phyloP scores from a whole-genome alignment of 2,113 vertebrate genomes.

The Diphyllodes magnificus region DNA sequence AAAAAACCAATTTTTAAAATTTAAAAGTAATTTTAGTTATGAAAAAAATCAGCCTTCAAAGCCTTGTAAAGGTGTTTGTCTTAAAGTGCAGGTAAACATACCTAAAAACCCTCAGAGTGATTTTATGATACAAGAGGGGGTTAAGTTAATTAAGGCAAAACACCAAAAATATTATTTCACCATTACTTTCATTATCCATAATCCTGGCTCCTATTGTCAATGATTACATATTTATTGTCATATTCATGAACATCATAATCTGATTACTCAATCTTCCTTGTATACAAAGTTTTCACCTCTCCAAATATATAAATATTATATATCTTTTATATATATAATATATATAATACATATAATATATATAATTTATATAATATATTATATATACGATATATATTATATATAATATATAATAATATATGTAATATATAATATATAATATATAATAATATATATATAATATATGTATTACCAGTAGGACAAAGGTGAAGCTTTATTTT shows the following conservation, averaged over 20 bases:
- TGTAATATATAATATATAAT: no score
- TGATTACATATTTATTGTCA: not conserved
- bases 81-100: not conserved
- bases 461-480: not conserved
- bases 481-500: not conserved
- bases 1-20: not conserved
- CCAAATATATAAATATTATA: no score
- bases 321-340: no score
- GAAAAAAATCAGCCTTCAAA: not conserved
- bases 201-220: not conserved
- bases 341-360: no score
- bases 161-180: not conserved
- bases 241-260: not conserved
- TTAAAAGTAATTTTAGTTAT: not conserved
- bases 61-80: not conserved
- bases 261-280: not conserved
- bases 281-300: not conserved
- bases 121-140: fast-evolving
- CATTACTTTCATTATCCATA: not conserved
- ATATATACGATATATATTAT: no score
- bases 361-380: no score
- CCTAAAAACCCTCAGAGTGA: not conserved
- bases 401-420: no score
- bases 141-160: not conserved
- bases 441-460: no score